Conservation (phyloP, 1,140 invertebrate genomes). For the Aphaenogaster floridana region DNA sequence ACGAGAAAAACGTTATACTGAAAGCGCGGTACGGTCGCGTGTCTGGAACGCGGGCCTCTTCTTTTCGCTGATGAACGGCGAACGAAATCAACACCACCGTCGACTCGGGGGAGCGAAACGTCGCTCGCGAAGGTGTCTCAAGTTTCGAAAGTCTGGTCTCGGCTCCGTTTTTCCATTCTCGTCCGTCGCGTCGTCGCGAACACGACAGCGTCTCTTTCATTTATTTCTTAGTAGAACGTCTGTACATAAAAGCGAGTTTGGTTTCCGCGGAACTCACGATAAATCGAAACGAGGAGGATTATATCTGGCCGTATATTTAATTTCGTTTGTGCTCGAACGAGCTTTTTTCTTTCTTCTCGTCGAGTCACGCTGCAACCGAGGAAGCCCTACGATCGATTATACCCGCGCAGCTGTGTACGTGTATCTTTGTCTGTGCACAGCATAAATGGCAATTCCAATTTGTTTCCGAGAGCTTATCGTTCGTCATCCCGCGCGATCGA, state of each 20-base stretch:
- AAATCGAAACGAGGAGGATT: slow-evolving; percentile 55
- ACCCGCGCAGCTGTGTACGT: no score
- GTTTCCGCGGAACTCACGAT: slow-evolving; percentile 62
- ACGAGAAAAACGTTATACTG: slow-evolving; percentile 3
- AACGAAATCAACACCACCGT: slow-evolving; percentile 46
- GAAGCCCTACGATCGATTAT: neutral
- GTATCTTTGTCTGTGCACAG: slow-evolving; percentile 45
- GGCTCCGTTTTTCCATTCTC: slow-evolving; percentile 10
- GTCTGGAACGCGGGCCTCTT: neutral
- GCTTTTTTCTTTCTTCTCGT: slow-evolving; percentile 14
- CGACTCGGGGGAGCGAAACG: neutral
- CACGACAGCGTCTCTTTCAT: neutral
- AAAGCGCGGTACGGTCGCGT: neutral
- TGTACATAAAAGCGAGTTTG: slow-evolving; percentile 15
- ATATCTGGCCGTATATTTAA: slow-evolving; percentile 8
- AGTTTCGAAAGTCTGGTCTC: slow-evolving; percentile 33
- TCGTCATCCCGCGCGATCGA: slow-evolving; percentile 63
- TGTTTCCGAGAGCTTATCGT: slow-evolving; percentile 78
- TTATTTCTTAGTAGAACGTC: neutral
- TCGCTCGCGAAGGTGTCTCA: slow-evolving; percentile 20
- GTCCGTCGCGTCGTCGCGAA: neutral
- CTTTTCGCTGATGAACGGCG: slow-evolving; percentile 2
- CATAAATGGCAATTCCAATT: slow-evolving; percentile 80
- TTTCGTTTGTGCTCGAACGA: slow-evolving; percentile 2
- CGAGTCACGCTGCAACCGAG: neutral